phyloP scores from a whole-genome alignment of 37 sponge, comb jelly and placozoan genomes.

The Halichondria panicea region DNA sequence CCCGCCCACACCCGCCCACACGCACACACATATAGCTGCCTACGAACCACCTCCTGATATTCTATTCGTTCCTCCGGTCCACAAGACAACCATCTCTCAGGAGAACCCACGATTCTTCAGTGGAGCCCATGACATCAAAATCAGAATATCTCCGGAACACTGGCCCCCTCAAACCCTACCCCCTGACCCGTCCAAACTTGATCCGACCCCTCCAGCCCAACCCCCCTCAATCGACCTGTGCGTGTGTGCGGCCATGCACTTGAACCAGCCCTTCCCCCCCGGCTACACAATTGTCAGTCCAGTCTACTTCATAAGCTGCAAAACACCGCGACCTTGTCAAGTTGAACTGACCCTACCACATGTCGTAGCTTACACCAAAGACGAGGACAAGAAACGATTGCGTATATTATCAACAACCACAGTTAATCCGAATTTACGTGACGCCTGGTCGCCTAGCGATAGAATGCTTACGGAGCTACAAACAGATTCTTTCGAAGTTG shows the following conservation, averaged over 20 bases:
- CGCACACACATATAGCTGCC: slow-evolving; percentile 8
- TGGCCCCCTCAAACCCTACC: neutral
- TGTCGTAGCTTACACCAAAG: neutral
- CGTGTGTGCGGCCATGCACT: slow-evolving; percentile 31
- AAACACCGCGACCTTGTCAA: neutral
- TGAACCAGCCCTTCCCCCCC: slow-evolving; percentile 17
- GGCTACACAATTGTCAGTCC: slow-evolving; percentile 49
- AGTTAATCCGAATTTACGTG: neutral
- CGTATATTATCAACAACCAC: slow-evolving; percentile 12
- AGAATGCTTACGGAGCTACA: neutral
- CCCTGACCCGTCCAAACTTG: neutral
- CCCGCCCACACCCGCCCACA: neutral
- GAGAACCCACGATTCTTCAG: neutral
- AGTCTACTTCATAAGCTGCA: slow-evolving; percentile 50
- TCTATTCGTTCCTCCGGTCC: slow-evolving; percentile 12
- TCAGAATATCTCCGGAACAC: slow-evolving; percentile 10
- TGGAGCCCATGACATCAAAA: slow-evolving; percentile 25
- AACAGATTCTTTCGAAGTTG: neutral
- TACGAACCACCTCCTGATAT: slow-evolving; percentile 58
- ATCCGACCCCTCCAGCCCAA: neutral
- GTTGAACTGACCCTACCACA: slow-evolving; percentile 40
- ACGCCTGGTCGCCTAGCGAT: slow-evolving; percentile 1
- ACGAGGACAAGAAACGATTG: neutral
- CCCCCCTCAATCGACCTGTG: neutral
- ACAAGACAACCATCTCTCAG: neutral